Base-by-base conservation (phyloP, 92 coral and sea anemone genomes). In the Heteractis magnifica region DNA sequence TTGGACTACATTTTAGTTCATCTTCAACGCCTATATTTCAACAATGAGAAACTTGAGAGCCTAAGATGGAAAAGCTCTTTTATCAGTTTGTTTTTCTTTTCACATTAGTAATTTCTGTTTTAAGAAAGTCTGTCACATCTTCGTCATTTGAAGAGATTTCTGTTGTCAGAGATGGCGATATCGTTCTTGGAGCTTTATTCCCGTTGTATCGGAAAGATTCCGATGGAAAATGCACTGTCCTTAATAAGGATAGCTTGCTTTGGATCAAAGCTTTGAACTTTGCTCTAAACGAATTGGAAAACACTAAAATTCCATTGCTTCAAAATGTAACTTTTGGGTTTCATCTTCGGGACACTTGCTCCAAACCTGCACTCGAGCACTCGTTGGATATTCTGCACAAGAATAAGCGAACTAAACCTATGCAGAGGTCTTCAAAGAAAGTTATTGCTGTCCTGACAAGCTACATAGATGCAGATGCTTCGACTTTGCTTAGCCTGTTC, bases 261-360 rank as follows among this genome's bases (percentile, higher is more conserved):
- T 93, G 94, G 97, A 68, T 87, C 44, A 84, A 81, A 44, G 92
- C 94, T 3, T 56, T 93, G 52, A 78, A 85, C 49, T 91, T 83
- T 56, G 94, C 97, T 10, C 59, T 93, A 6, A 64, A 86, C 21
- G 92, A 91, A 50, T 78, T 89, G 0, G 82, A 93, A 79, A 84
- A 80, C 62, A 87, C 52, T 52, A 51, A 86, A 41, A 81, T 56
- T 8, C 51, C 72, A 12, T 72, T 64, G 49, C 77, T 82, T 49
- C 44, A 48, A 41, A 93, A 91, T 77, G 21, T 88, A 16, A 89
- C 93, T 4, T 82, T 91, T 75, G 85, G 90, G 41, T 73, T 91
- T 6, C 77, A 79, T 18, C 86, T 93, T 44, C 88, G 91, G 13
- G 94, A 93, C 51, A 93, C 93, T 10, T 93, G 97, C 52, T 52